Percentiles rank a stretch among this genome's conserved stretches.
phyloP scores from a whole-genome alignment of 2,888 invertebrate species.

The Clusia tigrina region DNA sequence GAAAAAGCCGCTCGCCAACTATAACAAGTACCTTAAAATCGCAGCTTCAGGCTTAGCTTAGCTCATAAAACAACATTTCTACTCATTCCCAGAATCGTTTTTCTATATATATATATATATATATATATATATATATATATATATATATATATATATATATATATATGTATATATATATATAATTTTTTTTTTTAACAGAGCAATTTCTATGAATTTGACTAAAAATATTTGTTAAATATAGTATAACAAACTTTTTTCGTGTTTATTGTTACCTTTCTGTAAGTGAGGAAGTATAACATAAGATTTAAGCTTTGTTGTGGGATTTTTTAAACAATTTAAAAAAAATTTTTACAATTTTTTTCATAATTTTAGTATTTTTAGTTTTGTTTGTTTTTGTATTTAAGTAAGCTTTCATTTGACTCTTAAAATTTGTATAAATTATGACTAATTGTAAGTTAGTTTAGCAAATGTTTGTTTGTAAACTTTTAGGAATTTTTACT shows the following conservation, averaged over 20 bases:
- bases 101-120: too few species aligned
- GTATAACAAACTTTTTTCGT: not conserved
- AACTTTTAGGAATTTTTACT: not conserved
- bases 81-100: too few species aligned
- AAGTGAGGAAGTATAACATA: constrained; percentile 9
- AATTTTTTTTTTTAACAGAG: not conserved
- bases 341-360: constrained; percentile 10
- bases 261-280: constrained; percentile 1
- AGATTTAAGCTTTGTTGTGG: constrained; percentile 5
- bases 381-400: not conserved
- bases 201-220: not conserved
- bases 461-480: not conserved
- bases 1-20: too few species aligned
- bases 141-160: constrained; percentile 13
- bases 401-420: not conserved
- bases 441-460: not conserved
- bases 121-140: too few species aligned
- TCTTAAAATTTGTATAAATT: constrained; percentile 1
- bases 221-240: not conserved
- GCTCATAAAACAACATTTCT: too few species aligned
- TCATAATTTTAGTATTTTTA: not conserved
- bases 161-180: too few species aligned
- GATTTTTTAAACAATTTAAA: not conserved
- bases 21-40: too few species aligned
- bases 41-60: too few species aligned